Percentiles rank a stretch among this genome's conserved stretches.
Conservation (phyloP, 2,888 invertebrate genomes). For the Allolobophora icterica region DNA sequence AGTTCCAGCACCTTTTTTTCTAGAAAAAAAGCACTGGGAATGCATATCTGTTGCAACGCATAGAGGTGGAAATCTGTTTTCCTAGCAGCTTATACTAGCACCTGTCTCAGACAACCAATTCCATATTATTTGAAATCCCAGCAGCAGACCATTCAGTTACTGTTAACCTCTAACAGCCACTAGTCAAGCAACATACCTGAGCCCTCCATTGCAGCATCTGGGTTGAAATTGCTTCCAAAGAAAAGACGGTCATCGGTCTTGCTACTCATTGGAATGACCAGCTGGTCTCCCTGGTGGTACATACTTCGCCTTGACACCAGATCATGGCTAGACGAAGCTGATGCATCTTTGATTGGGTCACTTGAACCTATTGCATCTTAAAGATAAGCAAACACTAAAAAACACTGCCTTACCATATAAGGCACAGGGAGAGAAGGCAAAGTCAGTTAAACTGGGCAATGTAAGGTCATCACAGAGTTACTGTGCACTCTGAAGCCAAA, state of each 20-base stretch:
- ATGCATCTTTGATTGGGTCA: conserved; percentile 13
- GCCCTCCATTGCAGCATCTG: conserved; percentile 69
- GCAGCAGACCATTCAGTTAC: not conserved
- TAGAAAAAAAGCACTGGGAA: too few relatives aligned
- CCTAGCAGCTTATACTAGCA: not conserved
- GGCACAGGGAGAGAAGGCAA: not conserved
- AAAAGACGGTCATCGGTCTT: conserved; percentile 73
- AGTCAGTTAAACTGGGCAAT: conserved; percentile 7
- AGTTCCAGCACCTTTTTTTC: too few relatives aligned
- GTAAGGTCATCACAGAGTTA: not conserved
- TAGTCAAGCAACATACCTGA: conserved; percentile 13
- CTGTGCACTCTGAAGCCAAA: too few relatives aligned
- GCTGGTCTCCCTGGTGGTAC: conserved; percentile 12
- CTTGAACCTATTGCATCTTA: not conserved
- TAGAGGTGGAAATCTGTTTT: not conserved
- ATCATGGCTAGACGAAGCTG: conserved; percentile 4
- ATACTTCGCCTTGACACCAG: not conserved
- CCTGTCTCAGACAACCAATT: not conserved
- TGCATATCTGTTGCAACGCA: not conserved
- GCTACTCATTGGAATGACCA: conserved; percentile 66
- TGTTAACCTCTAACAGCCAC: not conserved
- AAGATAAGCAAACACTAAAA: not conserved
- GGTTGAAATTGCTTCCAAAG: conserved; percentile 93
- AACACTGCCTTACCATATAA: not conserved
- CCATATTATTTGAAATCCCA: too few relatives aligned